phyloP scores from a whole-genome alignment of 2,888 invertebrate species.

The Hedychridium roseum region DNA sequence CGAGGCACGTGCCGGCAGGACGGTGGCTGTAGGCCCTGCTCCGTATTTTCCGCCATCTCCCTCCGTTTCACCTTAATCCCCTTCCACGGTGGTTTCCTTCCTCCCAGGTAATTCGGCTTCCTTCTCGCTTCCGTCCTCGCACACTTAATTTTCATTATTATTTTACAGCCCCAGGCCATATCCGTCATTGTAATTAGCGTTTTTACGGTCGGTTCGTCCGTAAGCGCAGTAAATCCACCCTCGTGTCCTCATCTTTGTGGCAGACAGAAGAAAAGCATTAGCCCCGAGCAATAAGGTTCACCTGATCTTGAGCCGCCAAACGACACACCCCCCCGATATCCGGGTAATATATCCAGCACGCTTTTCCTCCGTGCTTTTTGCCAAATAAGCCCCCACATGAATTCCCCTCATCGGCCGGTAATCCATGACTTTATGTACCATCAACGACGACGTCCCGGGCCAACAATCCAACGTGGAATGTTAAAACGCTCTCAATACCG shows the following conservation, averaged over 20 bases:
- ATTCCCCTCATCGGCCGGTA: not conserved
- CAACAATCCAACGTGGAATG: no score
- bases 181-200: no score
- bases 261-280: slow-evolving; percentile 27
- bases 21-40: slow-evolving; percentile 25
- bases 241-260: slow-evolving; percentile 17
- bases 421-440: no score
- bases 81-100: slow-evolving; percentile 9
- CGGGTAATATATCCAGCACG: slow-evolving; percentile 1
- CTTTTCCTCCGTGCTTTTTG: not conserved
- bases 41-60: slow-evolving; percentile 1
- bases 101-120: not conserved
- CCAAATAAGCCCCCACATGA: not conserved
- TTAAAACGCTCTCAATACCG: no score
- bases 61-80: slow-evolving; percentile 5
- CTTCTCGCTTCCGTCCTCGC: not conserved
- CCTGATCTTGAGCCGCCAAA: slow-evolving; percentile 25
- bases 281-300: slow-evolving; percentile 25
- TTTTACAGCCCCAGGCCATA: slow-evolving; percentile 12
- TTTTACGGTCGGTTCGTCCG: no score
- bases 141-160: slow-evolving; percentile 1
- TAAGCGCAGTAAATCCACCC: no score
- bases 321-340: slow-evolving; percentile 30
- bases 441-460: no score
- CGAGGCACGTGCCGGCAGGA: slow-evolving; percentile 33